Evolutionary conservation across 1,140 invertebrate genomes (phyloP).

Genomic region (Telenomus remus): DNA sequence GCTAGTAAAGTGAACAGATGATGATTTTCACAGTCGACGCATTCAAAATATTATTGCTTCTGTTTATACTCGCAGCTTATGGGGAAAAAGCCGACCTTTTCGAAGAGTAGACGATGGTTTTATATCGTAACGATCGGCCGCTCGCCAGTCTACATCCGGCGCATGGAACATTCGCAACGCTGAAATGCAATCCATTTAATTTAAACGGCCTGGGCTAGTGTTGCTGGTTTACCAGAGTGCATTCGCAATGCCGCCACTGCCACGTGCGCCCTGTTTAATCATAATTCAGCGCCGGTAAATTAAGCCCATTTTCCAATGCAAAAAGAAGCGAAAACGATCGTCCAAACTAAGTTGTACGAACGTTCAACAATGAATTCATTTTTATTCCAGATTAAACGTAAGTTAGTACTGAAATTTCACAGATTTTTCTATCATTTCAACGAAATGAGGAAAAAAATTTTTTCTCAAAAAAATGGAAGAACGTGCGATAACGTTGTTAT

Average conservation of each 20-base stretch:
- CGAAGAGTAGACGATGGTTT: slow-evolving; percentile 34
- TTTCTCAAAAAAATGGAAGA: too few species aligned
- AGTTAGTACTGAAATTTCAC: too few species aligned
- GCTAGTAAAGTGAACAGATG: slow-evolving; percentile 30
- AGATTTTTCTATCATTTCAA: too few species aligned
- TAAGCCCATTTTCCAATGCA: slow-evolving; percentile 61
- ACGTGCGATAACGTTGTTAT: slow-evolving; percentile 16
- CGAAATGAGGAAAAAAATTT: slow-evolving; percentile 9
- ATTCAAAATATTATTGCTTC: slow-evolving; percentile 32
- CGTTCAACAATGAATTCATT: slow-evolving; percentile 65
- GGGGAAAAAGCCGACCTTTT: slow-evolving; percentile 29
- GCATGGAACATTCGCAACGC: slow-evolving; percentile 50
- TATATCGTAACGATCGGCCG: slow-evolving; percentile 43
- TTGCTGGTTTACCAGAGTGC: slow-evolving; percentile 56
- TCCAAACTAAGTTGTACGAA: slow-evolving; percentile 56
- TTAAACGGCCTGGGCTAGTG: slow-evolving; percentile 60
- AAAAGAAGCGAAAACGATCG: slow-evolving; percentile 38
- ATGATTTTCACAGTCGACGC: slow-evolving; percentile 25
- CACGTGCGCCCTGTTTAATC: slow-evolving; percentile 63
- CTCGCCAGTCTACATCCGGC: slow-evolving; percentile 43
- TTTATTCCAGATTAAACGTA: too few species aligned
- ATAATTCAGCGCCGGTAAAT: slow-evolving; percentile 65
- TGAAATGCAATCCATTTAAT: slow-evolving; percentile 66
- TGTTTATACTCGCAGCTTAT: slow-evolving; percentile 42
- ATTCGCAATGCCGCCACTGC: slow-evolving; percentile 39